Conservation (phyloP, 2,797 vertebrate species). For the Delichon dasypus region DNA sequence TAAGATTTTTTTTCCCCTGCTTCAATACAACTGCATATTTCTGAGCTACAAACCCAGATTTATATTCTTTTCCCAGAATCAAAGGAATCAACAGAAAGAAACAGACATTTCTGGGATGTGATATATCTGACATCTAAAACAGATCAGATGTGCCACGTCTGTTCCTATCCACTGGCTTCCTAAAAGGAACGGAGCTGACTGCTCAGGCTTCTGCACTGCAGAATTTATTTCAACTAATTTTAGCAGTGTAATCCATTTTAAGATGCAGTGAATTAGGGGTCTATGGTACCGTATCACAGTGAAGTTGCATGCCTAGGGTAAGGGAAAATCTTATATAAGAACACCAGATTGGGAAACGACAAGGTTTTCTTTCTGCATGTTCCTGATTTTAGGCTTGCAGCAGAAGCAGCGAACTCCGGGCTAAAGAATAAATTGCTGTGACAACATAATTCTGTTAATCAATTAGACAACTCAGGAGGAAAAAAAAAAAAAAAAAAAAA, state of each 20-base stretch:
- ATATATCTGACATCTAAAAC: neutral
- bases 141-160: neutral
- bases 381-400: neutral
- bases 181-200: neutral
- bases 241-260: neutral
- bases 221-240: slow-evolving; percentile 15
- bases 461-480: slow-evolving; percentile 18
- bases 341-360: neutral
- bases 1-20: neutral
- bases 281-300: neutral
- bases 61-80: neutral
- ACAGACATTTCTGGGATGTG: neutral
- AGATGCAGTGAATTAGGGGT: neutral
- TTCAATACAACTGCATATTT: neutral
- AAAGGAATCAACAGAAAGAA: neutral
- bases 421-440: slow-evolving; percentile 13
- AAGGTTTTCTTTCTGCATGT: neutral
- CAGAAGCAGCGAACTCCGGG: neutral
- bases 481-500: neutral
- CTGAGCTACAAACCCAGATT: neutral
- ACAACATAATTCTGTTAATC: slow-evolving; percentile 56
- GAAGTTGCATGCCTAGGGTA: neutral
- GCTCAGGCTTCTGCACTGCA: neutral
- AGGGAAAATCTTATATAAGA: neutral
- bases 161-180: neutral